Evolutionary conservation across 1,140 invertebrate genomes (phyloP), one percentile per base, ranked within the genome.

Genomic region (Apocrypta bakeri): DNA sequence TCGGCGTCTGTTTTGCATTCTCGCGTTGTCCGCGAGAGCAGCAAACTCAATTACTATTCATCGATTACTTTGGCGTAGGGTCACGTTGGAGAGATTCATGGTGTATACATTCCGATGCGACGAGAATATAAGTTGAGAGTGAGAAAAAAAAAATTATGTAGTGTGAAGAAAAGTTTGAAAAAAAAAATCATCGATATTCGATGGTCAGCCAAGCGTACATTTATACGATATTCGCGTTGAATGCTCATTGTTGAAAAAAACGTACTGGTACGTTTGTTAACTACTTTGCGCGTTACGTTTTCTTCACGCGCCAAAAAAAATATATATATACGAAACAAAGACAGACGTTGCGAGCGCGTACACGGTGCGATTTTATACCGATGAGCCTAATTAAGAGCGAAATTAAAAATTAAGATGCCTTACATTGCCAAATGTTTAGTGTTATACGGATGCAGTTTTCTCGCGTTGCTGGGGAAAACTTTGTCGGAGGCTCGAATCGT

Each of bases 211-310:
- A n/a, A 61, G 37, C 72, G 72, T 71, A 33, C 73, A 73, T 74
- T 82, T 83, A 78, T 64, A 64, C 21, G 33, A 27, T 61, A 61
- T 21, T 78, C 64, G 77, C 71, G 82, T 85, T 86, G 79, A 85
- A 84, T 86, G 88, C 82, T 83, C 76, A 85, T 89, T 87, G 87
- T 87, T 88, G 79, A 83, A 88, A n/a, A n/a, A n/a, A 89, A 91
- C 90, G 88, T 91, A 90, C 90, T 90, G 88, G 88, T 90, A 90
- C 88, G 89, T 91, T 90, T 86, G 79, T 84, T 85, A 84, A 81
- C 85, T 85, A 85, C 61, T 75, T 75, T 69, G 63, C 72, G 71
- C 79, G 56, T n/a, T 75, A 31, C 17, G 7, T 78, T 72, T 69
- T 78, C 31, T 61, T 68, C 61, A 42, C 17, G 21, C 29, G 27